Base-by-base conservation (phyloP, 2,113 vertebrate genomes). In the Mixornis gularis region DNA sequence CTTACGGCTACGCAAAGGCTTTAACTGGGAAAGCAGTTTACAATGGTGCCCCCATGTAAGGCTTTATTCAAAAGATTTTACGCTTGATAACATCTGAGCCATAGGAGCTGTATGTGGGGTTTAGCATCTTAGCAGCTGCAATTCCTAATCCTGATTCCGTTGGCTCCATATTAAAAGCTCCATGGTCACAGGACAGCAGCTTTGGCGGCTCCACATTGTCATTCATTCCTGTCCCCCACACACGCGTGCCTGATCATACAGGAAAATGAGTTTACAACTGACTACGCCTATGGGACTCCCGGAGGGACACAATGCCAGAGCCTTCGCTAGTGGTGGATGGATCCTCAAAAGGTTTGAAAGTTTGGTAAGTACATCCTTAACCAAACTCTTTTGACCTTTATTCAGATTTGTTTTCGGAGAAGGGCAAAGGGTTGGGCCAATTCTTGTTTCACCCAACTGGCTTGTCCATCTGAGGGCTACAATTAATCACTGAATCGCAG, bases 41-140 rank as follows among this genome's bases (percentile, higher is more conserved):
- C 97, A 95, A 96, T 95, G 92, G 94, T 96, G 85, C 86, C 81
- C 94, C 92, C 85, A 51, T 95, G 96, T 96, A 95, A 95, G 91
- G 72, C 93, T 97, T 92, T 95, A 96, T 96, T 96, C 94, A 66
- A 80, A 96, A 97, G 94, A 97, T 93, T 96, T 89, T 93, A 96
- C 85, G 90, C 96, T 96, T 93, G 90, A 89, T 96, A 97, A 95
- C 96, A 94, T 92, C 63, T 90, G 95, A 97, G 94, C 92, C 94
- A 93, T 72, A 81, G 89, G 86, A 95, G 82, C 91, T 95, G 36
- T 76, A 90, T 92, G 95, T 91, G 94, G 93, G 92, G 90, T 96
- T 97, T 95, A 95, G 97, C 95, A 97, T 94, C 44, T 96, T 93
- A 91, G 95, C 97, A 98, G 96, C 96, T 97, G 95, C 86, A 91